Evolutionary conservation across 2,797 vertebrate genomes (phyloP).

Genomic region (Takifugu rubripes): DNA sequence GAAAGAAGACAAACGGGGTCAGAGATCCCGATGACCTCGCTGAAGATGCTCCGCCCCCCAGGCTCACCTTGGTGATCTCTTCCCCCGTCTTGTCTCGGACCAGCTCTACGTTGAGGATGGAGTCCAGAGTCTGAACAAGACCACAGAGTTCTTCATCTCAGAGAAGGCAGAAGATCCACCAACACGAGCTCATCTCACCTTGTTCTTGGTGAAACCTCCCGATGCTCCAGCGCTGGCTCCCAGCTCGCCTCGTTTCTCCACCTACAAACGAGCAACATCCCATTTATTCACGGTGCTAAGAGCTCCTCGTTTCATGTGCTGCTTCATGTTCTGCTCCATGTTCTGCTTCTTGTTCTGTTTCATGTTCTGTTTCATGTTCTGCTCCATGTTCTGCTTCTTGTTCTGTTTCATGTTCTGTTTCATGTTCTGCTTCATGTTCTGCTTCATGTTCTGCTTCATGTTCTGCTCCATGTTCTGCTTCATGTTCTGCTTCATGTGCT

Average conservation of each 20-base stretch:
- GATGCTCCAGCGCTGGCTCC: constrained; percentile 28
- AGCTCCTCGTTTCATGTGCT: no score
- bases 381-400: constrained; percentile 58
- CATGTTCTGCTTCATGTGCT: neutral
- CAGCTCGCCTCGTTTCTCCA: constrained; percentile 67
- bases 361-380: no score
- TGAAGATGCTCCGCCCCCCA: neutral
- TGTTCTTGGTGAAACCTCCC: constrained; percentile 85
- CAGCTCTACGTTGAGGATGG: constrained; percentile 88
- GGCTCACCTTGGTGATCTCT: constrained; percentile 86
- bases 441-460: no score
- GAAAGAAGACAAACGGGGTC: neutral
- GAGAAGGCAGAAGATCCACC: no score
- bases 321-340: no score
- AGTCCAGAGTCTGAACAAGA: constrained; percentile 81
- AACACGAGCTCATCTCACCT: constrained; percentile 70
- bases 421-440: no score
- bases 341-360: no score
- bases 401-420: constrained; percentile 77
- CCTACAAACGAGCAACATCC: constrained; percentile 58
- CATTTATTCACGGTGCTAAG: no score
- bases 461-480: no score
- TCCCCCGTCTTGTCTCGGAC: constrained; percentile 83
- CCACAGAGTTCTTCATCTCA: no score
- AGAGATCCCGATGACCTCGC: neutral